A percentile compares a stretch with the other conserved stretches of the same genome.
phyloP scores from a whole-genome alignment of 2,113 vertebrate genomes.

The Podarcis muralis region DNA sequence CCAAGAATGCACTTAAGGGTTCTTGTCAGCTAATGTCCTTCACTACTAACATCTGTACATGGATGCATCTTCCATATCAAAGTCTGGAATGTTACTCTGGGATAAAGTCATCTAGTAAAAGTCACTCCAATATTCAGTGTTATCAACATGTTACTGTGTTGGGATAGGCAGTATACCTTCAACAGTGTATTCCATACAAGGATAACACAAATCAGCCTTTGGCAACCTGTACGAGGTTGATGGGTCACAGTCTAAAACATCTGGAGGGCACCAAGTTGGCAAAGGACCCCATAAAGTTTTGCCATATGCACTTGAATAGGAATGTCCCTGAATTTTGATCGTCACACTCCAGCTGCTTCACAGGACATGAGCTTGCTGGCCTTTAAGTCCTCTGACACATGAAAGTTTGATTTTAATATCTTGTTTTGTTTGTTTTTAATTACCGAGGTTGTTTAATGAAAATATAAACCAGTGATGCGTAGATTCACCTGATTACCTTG shows the following conservation, averaged over 20 bases:
- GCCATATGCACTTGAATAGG: not conserved
- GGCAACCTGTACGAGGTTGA: no score
- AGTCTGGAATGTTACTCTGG: not conserved
- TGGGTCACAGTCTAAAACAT: no score
- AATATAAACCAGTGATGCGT: not conserved
- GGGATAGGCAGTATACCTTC: not conserved
- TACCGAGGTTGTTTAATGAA: slow-evolving; percentile 39
- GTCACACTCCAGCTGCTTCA: slow-evolving; percentile 15
- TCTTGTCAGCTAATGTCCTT: not conserved
- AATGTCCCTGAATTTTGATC: not conserved
- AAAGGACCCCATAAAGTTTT: not conserved
- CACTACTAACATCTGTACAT: not conserved
- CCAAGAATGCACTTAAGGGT: not conserved
- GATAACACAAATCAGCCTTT: no score
- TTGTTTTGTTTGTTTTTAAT: slow-evolving; percentile 57
- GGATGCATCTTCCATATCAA: not conserved
- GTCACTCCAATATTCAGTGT: not conserved
- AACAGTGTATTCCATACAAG: no score
- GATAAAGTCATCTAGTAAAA: not conserved
- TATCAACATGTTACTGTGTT: not conserved
- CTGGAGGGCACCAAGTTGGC: no score
- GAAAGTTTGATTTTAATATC: not conserved
- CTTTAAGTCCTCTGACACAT: not conserved
- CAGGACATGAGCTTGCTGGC: not conserved
- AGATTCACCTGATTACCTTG: not conserved